Percentiles rank a stretch among this genome's conserved stretches.
phyloP scores from a whole-genome alignment of 1,140 invertebrate genomes.

The Leptinotarsa texana region DNA sequence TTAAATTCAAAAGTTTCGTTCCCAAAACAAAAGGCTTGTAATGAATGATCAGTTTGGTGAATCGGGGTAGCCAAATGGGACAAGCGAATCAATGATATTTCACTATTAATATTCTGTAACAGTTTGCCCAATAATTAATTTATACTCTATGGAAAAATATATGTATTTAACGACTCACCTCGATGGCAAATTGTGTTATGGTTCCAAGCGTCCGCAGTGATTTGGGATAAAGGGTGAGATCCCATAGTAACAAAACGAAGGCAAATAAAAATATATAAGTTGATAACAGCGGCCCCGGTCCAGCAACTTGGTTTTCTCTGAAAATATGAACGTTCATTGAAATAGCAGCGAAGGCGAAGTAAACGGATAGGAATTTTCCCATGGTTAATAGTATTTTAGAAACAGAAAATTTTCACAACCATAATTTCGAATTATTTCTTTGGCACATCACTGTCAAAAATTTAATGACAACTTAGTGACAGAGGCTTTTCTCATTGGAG shows the following conservation, averaged over 20 bases:
- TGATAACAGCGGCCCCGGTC: constrained; percentile 46
- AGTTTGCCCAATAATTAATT: too few species aligned
- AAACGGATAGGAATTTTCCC: constrained; percentile 44
- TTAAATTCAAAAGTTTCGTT: too few species aligned
- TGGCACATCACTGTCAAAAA: too few species aligned
- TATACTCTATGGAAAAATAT: too few species aligned
- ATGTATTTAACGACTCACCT: constrained; percentile 33
- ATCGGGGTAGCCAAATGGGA: too few species aligned
- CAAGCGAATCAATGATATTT: too few species aligned
- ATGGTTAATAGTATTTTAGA: constrained; percentile 25
- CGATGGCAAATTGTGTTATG: constrained; percentile 34
- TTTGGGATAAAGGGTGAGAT: constrained; percentile 42
- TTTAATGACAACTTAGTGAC: too few species aligned
- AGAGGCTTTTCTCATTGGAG: too few species aligned
- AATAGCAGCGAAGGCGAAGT: constrained; percentile 41
- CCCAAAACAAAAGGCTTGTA: too few species aligned
- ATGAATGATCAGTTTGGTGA: too few species aligned
- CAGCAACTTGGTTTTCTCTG: constrained; percentile 36
- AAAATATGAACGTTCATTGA: constrained; percentile 44
- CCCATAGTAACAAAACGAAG: constrained; percentile 45
- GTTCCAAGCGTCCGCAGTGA: constrained; percentile 38
- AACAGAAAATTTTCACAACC: not conserved
- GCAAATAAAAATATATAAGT: constrained; percentile 45
- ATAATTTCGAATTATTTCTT: not conserved
- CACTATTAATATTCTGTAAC: too few species aligned